A percentile compares a stretch with the other conserved stretches of the same genome.
Conservation (phyloP, 2,113 vertebrate genomes). For the Platycercus adscitus region DNA sequence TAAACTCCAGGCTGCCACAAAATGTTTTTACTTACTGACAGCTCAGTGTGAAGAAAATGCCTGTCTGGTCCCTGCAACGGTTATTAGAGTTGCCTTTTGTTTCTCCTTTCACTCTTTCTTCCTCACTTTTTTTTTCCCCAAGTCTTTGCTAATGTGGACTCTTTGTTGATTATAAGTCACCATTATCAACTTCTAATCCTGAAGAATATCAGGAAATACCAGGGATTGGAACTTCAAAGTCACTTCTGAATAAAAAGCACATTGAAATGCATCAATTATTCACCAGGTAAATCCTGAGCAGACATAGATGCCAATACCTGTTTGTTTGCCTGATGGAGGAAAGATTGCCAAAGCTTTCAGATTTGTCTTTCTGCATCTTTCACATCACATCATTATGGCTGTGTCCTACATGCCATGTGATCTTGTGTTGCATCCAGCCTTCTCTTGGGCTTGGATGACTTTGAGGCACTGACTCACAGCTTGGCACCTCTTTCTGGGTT, state of each 20-base stretch:
- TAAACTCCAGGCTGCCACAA: constrained; percentile 69
- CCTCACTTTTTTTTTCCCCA: background rate
- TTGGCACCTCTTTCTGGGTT: background rate
- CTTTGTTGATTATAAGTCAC: constrained; percentile 46
- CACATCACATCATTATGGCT: rapidly evolving
- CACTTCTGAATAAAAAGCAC: constrained; percentile 66
- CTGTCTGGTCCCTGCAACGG: constrained; percentile 35
- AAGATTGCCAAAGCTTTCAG: background rate
- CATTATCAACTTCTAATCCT: constrained; percentile 22
- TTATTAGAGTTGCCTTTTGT: constrained; percentile 54
- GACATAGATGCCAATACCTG: constrained; percentile 50
- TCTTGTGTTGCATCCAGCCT: background rate
- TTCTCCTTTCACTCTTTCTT: background rate
- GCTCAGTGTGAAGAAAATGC: constrained; percentile 66
- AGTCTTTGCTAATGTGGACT: background rate
- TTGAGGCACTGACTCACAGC: background rate
- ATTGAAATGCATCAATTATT: constrained; percentile 62
- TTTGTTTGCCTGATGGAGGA: constrained; percentile 46
- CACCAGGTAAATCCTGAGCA: constrained; percentile 60
- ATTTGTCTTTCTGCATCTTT: constrained; percentile 22
- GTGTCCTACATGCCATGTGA: background rate
- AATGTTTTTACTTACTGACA: constrained; percentile 70
- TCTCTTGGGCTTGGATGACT: background rate
- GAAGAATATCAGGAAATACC: background rate
- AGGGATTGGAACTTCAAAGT: constrained; percentile 59